These are phyloP conservation scores for Dendrophyllia cribrosa DNA, from an alignment of 64 coral and sea anemone species.

Conservation along the genomic window DNA sequence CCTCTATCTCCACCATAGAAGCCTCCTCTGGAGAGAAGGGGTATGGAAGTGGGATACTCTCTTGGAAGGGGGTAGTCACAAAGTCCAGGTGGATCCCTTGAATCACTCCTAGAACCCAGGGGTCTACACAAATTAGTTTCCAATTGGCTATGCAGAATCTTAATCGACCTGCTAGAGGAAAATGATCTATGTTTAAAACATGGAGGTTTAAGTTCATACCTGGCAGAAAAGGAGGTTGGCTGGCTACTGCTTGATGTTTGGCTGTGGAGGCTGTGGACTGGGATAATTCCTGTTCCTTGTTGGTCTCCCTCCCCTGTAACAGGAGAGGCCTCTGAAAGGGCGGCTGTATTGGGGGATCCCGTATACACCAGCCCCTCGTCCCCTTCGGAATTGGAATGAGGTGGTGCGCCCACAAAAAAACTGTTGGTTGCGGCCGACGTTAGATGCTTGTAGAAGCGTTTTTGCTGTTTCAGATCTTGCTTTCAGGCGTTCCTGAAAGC, in stretches of 20 bases:
- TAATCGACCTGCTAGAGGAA: too few relatives aligned
- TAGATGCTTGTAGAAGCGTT: neutral
- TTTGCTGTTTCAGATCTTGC: neutral
- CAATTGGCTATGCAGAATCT: too few relatives aligned
- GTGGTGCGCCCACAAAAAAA: neutral
- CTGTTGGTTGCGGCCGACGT: neutral
- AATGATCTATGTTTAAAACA: too few relatives aligned
- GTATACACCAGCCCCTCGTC: neutral
- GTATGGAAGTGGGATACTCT: too few relatives aligned
- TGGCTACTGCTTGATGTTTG: neutral
- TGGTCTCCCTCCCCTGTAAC: neutral
- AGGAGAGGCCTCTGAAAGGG: neutral
- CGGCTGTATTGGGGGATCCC: neutral
- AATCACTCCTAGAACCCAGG: too few relatives aligned
- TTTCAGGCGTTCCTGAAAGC: neutral
- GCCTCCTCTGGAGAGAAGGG: too few relatives aligned
- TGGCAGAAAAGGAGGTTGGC: too few relatives aligned
- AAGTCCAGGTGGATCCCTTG: too few relatives aligned
- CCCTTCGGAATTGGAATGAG: neutral
- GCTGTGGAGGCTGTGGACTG: neutral
- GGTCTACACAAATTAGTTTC: too few relatives aligned
- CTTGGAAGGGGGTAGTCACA: too few relatives aligned
- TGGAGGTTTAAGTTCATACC: too few relatives aligned
- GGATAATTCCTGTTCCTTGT: neutral
- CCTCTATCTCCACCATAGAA: too few relatives aligned